Evolutionary conservation across 1,140 invertebrate genomes (phyloP).

Genomic region (Drosophila sp.): DNA sequence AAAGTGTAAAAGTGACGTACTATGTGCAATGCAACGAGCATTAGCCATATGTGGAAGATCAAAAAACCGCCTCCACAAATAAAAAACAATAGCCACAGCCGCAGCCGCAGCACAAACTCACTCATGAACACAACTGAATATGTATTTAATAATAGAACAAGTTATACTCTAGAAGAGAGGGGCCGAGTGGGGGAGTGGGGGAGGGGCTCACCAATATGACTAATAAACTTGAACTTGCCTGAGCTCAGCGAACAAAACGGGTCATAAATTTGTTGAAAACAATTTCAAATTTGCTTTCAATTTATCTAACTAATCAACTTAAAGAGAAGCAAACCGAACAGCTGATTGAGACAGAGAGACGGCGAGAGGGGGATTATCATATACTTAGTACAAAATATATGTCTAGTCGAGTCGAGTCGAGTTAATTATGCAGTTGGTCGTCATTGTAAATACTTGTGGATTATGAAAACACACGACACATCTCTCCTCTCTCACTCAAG

Average conservation of each 20-base stretch:
- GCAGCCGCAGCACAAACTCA: background rate
- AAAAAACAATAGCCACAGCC: background rate
- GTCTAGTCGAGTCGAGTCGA: background rate
- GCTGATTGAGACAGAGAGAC: background rate
- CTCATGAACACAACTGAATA: slow-evolving; percentile 44
- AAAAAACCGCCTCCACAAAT: slow-evolving; percentile 44
- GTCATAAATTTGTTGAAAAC: slow-evolving; percentile 27
- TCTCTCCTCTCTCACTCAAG: background rate
- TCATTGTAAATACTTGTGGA: slow-evolving; percentile 42
- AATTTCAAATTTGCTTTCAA: slow-evolving; percentile 39
- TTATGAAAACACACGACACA: slow-evolving; percentile 43
- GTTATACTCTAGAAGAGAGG: slow-evolving; percentile 12
- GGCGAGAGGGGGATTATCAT: background rate
- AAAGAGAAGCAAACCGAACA: background rate
- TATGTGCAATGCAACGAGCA: slow-evolving; percentile 36
- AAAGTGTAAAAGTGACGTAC: slow-evolving; percentile 28
- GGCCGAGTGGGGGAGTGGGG: background rate
- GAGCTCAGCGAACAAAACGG: slow-evolving; percentile 6
- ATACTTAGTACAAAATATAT: background rate
- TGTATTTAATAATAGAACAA: slow-evolving; percentile 70
- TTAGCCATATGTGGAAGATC: slow-evolving; percentile 73
- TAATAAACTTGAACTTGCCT: slow-evolving; percentile 76
- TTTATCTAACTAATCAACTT: slow-evolving; percentile 9
- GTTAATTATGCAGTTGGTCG: slow-evolving; percentile 37
- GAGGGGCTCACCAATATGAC: slow-evolving; percentile 39